These are phyloP conservation scores for Scelioninae gen. 1 DNA, from an alignment of 2,888 invertebrate genomes.

Conservation along the genomic window DNA sequence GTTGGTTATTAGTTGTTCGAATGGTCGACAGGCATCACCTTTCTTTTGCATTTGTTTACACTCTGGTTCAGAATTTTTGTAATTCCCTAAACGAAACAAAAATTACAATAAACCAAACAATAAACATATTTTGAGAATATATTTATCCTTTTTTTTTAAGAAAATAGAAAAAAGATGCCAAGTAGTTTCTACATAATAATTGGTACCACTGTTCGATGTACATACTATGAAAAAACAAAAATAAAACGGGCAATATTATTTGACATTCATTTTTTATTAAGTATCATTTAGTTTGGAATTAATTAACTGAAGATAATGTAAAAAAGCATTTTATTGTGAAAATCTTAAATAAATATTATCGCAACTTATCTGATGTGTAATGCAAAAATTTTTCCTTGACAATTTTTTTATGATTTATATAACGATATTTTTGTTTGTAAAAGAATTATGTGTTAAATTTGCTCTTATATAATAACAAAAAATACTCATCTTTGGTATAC, in stretches of 20 bases:
- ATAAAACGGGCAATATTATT: too few relatives aligned
- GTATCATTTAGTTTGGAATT: neutral
- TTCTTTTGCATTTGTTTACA: conserved; percentile 31
- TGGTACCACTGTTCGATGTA: too few relatives aligned
- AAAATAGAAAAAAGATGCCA: too few relatives aligned
- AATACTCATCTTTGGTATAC: too few relatives aligned
- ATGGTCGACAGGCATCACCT: conserved; percentile 44
- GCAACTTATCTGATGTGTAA: conserved; percentile 19
- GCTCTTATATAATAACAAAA: neutral
- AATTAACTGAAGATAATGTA: conserved; percentile 7
- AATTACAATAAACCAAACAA: too few relatives aligned
- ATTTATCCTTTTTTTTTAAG: too few relatives aligned
- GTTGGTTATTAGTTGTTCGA: conserved; percentile 32
- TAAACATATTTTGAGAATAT: too few relatives aligned
- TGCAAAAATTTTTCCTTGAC: conserved; percentile 8
- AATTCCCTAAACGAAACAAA: conserved; percentile 13
- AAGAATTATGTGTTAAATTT: neutral
- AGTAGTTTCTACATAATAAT: too few relatives aligned
- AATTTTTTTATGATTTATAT: neutral
- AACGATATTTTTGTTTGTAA: conserved; percentile 13
- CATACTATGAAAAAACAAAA: too few relatives aligned
- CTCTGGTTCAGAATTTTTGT: conserved; percentile 25
- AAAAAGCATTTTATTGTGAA: neutral
- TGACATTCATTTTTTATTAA: too few relatives aligned
- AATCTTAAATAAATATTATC: conserved; percentile 32